Percentiles rank a stretch among this genome's conserved stretches.
Conservation (phyloP, 2,113 vertebrate genomes). For the Caranx ignobilis region DNA sequence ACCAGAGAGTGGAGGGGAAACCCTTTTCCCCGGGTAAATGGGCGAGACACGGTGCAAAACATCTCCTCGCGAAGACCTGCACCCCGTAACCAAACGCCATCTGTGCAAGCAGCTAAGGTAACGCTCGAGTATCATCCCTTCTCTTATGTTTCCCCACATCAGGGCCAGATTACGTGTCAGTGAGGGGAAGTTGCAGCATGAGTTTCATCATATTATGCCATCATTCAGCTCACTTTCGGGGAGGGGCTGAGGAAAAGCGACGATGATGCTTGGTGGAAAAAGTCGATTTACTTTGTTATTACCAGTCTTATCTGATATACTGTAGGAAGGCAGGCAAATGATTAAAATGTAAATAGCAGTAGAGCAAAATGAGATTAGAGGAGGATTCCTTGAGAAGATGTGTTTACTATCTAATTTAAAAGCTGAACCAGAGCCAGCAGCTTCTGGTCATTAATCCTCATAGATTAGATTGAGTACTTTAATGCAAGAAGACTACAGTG, state of each 20-base stretch:
- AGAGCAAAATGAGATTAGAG: slow-evolving; percentile 45
- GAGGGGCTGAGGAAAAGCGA: slow-evolving; percentile 17
- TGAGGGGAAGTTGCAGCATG: slow-evolving; percentile 20
- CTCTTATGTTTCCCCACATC: slow-evolving; percentile 47
- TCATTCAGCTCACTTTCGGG: slow-evolving; percentile 16
- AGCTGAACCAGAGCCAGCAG: slow-evolving; percentile 51
- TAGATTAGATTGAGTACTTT: slow-evolving; percentile 17
- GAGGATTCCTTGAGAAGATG: slow-evolving; percentile 40
- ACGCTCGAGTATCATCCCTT: slow-evolving; percentile 24
- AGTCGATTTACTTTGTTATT: slow-evolving; percentile 40
- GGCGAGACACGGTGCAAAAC: slow-evolving; percentile 47
- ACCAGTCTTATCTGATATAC: slow-evolving; percentile 41
- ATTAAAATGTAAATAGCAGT: slow-evolving; percentile 43
- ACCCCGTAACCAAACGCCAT: slow-evolving; percentile 51
- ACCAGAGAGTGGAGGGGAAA: slow-evolving; percentile 53
- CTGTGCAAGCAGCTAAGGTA: slow-evolving; percentile 2
- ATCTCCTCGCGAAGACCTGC: slow-evolving; percentile 35
- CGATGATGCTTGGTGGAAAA: slow-evolving; percentile 30
- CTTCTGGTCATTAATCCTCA: slow-evolving; percentile 58
- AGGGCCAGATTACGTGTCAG: slow-evolving; percentile 34
- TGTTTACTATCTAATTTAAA: slow-evolving; percentile 58
- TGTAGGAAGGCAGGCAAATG: slow-evolving; percentile 4
- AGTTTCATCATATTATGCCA: slow-evolving; percentile 17
- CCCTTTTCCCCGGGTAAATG: slow-evolving; percentile 52
- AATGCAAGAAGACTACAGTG: no score